A percentile compares a stretch with the other conserved stretches of the same genome.
phyloP scores from a whole-genome alignment of 2,113 vertebrate genomes.

The Gambusia affinis region DNA sequence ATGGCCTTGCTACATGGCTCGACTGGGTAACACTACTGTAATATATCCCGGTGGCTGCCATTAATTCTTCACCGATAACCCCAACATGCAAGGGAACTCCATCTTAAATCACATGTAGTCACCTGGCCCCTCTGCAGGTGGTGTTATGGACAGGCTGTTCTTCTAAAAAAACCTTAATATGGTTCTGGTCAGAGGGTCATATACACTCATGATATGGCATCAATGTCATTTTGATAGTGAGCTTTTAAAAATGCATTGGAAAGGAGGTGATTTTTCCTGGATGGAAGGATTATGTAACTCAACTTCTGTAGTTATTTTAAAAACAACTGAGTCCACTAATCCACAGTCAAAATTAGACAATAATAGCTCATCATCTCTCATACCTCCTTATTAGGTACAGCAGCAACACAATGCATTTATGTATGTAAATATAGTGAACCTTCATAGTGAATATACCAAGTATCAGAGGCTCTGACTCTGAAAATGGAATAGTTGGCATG shows the following conservation, averaged over 20 bases:
- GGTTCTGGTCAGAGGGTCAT: neutral
- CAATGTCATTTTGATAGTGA: neutral
- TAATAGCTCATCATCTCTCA: no score
- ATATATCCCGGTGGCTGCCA: constrained; percentile 68
- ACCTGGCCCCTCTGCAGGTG: constrained; percentile 34
- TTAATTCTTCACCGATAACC: constrained; percentile 78
- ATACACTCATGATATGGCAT: neutral
- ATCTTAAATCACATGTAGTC: constrained; percentile 65
- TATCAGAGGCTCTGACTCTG: neutral
- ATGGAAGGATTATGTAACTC: neutral
- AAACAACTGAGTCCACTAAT: neutral
- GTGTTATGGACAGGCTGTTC: constrained; percentile 34
- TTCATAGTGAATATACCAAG: no score
- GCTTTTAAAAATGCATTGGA: neutral
- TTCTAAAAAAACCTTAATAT: no score
- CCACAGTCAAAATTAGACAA: no score
- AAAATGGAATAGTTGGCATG: neutral
- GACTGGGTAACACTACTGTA: constrained; percentile 61
- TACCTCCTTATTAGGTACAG: no score
- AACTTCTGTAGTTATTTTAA: neutral
- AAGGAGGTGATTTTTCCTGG: no score
- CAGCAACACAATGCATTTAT: no score
- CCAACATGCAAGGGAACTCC: constrained; percentile 71
- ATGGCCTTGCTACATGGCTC: constrained; percentile 70
- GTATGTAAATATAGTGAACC: no score